phyloP scores from a whole-genome alignment of 1,140 invertebrate genomes.

The Geopemphigus sp. region DNA sequence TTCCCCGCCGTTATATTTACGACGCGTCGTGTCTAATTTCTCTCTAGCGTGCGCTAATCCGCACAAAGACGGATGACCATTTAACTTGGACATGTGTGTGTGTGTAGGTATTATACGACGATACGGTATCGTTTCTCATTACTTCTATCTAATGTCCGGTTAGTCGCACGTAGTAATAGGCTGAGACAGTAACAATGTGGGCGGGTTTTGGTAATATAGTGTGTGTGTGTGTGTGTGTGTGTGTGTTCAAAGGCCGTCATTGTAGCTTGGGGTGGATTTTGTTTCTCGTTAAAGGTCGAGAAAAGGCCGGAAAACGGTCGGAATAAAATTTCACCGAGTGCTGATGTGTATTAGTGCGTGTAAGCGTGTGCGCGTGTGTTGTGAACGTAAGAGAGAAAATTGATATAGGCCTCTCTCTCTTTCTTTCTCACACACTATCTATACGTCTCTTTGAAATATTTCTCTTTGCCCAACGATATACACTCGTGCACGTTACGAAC shows the following conservation, averaged over 20 bases:
- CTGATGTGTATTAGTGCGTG: no score
- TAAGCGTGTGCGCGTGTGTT: no score
- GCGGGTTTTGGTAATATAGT: not conserved
- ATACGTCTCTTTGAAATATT: no score
- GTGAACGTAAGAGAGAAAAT: no score
- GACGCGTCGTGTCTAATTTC: not conserved
- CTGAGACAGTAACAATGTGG: not conserved
- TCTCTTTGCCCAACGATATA: no score
- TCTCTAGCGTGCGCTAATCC: not conserved
- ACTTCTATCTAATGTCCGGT: not conserved
- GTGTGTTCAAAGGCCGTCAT: not conserved
- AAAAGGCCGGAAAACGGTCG: slow-evolving; percentile 13
- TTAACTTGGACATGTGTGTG: not conserved
- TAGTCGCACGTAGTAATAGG: not conserved
- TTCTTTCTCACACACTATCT: no score
- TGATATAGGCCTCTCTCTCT: no score
- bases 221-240: no score
- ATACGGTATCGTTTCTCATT: not conserved
- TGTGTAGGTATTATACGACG: not conserved
- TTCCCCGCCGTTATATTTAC: not conserved
- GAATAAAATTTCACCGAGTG: no score
- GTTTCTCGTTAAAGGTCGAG: not conserved
- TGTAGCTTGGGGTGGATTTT: not conserved
- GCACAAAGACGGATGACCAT: not conserved
- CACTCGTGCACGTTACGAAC: no score